Conservation (phyloP, 1,140 invertebrate species). For the Whitmania pigra region DNA sequence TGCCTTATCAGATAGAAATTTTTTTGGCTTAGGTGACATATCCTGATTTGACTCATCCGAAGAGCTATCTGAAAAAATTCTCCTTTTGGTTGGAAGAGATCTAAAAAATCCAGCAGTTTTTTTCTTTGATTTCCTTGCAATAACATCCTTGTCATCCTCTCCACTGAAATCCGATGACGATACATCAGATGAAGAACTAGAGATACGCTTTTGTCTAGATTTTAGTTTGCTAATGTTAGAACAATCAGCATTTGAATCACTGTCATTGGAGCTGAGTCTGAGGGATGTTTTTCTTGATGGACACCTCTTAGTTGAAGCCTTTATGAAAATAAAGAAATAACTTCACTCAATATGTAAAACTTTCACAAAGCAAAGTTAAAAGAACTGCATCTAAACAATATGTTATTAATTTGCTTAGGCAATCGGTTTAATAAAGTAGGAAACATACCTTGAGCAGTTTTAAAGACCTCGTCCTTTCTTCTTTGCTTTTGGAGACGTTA, state of each 20-base stretch:
- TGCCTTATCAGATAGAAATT: no score
- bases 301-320: neutral
- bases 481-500: neutral
- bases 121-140: neutral
- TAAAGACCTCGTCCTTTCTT: conserved; percentile 11
- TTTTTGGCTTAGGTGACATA: no score
- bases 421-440: neutral
- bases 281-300: neutral
- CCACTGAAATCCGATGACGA: neutral
- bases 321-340: neutral
- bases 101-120: neutral
- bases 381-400: neutral
- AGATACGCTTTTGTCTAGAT: neutral
- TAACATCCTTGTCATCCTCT: neutral
- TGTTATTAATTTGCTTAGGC: neutral
- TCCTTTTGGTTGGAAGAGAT: neutral
- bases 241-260: conserved; percentile 3
- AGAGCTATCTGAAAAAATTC: neutral
- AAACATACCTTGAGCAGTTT: conserved; percentile 1
- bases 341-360: neutral
- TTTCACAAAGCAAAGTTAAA: neutral
- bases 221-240: neutral
- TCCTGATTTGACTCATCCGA: no score
- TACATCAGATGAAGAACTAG: conserved; percentile 1
- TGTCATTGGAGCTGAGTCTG: neutral